phyloP scores from a whole-genome alignment of 1,140 invertebrate species.

The Potamilus streckersoni region DNA sequence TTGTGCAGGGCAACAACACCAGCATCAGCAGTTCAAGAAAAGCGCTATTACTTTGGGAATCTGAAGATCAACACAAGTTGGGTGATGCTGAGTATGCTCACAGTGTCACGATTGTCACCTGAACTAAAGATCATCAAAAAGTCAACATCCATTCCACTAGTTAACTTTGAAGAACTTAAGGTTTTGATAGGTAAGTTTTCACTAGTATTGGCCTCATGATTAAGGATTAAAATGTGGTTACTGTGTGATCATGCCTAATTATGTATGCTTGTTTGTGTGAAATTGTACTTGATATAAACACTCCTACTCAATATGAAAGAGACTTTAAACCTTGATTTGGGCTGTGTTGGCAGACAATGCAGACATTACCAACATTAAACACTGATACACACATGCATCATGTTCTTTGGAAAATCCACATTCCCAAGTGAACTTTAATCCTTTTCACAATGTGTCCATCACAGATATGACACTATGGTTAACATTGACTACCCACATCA shows the following conservation, averaged over 20 bases:
- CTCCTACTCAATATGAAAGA: neutral
- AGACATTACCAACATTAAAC: too few relatives aligned
- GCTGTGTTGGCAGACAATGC: too few relatives aligned
- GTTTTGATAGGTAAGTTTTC: slow-evolving; percentile 78
- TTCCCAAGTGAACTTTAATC: too few relatives aligned
- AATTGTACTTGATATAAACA: neutral
- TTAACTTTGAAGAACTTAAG: slow-evolving; percentile 96
- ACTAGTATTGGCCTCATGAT: too few relatives aligned
- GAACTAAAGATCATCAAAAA: slow-evolving; percentile 86
- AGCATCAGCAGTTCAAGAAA: slow-evolving; percentile 81
- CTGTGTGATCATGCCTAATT: neutral
- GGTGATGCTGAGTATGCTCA: slow-evolving; percentile 87
- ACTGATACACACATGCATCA: too few relatives aligned
- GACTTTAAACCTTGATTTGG: slow-evolving; percentile 5
- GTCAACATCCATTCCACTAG: slow-evolving; percentile 86
- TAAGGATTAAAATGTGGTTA: slow-evolving; percentile 2
- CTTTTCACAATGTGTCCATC: too few relatives aligned
- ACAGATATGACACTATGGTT: too few relatives aligned
- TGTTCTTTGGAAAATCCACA: too few relatives aligned
- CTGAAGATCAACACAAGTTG: slow-evolving; percentile 84
- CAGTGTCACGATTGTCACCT: slow-evolving; percentile 79
- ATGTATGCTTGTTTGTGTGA: neutral
- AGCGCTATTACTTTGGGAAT: slow-evolving; percentile 87
- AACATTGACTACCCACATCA: too few relatives aligned
- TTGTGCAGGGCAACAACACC: slow-evolving; percentile 73